Evolutionary conservation across 2,888 invertebrate genomes (phyloP).

Genomic region (Nasonovia ribisnigri): DNA sequence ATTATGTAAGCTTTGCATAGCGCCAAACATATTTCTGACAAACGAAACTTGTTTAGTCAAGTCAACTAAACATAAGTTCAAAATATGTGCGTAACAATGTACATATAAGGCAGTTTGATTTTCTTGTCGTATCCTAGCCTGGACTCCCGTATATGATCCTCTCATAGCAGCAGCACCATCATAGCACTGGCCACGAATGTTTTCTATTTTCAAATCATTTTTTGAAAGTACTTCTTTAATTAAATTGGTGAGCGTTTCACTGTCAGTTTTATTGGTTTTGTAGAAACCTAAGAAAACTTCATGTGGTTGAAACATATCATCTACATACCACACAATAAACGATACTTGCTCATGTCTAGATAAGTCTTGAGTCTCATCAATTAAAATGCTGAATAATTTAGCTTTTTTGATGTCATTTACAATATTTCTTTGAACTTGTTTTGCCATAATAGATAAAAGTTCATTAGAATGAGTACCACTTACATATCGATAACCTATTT

Average conservation of each 20-base stretch:
- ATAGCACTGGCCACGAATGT: not conserved
- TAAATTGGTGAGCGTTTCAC: not conserved
- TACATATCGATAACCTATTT: not conserved
- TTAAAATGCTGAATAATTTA: not conserved
- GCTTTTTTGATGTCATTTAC: not conserved
- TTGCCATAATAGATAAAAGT: not conserved
- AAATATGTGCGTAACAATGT: not conserved
- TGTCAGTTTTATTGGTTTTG: not conserved
- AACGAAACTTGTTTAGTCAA: not conserved
- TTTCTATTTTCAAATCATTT: not conserved
- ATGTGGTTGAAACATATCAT: not conserved
- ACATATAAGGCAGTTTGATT: not conserved
- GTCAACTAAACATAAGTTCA: conserved; percentile 15
- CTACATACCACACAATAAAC: not conserved
- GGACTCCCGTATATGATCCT: not conserved
- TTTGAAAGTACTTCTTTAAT: not conserved
- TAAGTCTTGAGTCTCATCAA: not conserved
- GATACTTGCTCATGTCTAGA: not conserved
- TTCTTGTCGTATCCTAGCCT: not conserved
- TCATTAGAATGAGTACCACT: not conserved
- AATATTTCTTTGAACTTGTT: not conserved
- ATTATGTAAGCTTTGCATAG: not conserved
- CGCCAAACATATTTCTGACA: not conserved
- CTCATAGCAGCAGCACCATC: not conserved
- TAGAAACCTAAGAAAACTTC: conserved; percentile 6